phyloP scores from a whole-genome alignment of 1,140 invertebrate species.

The Thalassaphorura encarpata region DNA sequence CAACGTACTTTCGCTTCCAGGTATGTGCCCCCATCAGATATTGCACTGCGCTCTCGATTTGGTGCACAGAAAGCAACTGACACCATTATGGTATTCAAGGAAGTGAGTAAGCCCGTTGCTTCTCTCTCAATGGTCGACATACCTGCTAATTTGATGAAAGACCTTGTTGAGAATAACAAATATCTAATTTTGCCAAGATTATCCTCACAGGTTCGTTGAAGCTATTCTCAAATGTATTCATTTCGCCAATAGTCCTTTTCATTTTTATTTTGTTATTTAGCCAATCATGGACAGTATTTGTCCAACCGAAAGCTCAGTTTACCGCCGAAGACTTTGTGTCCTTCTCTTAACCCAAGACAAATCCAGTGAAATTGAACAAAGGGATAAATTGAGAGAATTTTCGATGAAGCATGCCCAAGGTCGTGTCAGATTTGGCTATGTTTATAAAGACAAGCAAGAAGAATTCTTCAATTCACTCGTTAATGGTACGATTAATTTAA shows the following conservation, averaged over 20 bases:
- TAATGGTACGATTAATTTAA: conserved; percentile 40
- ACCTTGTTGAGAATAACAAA: conserved; percentile 79
- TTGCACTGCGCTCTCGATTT: conserved; percentile 53
- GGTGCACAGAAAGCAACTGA: conserved; percentile 67
- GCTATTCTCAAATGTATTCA: background rate
- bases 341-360: conserved; percentile 67
- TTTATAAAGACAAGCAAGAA: conserved; percentile 71
- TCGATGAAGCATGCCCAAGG: conserved; percentile 51
- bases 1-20: background rate
- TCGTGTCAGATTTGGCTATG: conserved; percentile 71
- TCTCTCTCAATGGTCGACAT: conserved; percentile 78
- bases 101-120: conserved; percentile 71
- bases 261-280: conserved; percentile 38
- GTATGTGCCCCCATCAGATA: conserved; percentile 31
- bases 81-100: conserved; percentile 81
- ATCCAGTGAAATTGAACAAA: conserved; percentile 34
- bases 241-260: background rate
- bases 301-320: conserved; percentile 69
- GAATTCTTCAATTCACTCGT: conserved; percentile 67
- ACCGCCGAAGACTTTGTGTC: conserved; percentile 75
- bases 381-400: conserved; percentile 41
- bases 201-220: conserved; percentile 67
- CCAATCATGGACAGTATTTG: conserved; percentile 71
- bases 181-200: conserved; percentile 77
- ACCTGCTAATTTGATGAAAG: conserved; percentile 70